Percentiles rank a stretch among this genome's conserved stretches.
Conservation (phyloP, 2,113 vertebrate species). For the Phoxinus phoxinus region DNA sequence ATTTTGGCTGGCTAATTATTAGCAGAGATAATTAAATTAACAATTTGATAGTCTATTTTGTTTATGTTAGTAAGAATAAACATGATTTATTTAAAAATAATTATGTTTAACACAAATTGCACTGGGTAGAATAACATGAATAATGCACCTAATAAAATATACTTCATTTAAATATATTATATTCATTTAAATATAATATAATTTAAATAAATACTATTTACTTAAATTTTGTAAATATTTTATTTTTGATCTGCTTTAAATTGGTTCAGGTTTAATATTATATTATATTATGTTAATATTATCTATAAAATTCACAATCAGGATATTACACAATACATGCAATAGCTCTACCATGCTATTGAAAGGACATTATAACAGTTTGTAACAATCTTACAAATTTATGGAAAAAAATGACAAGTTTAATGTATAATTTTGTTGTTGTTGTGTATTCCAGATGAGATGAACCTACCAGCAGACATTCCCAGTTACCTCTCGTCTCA, state of each 20-base stretch:
- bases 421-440: slow-evolving; percentile 28
- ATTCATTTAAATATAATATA: background rate
- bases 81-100: background rate
- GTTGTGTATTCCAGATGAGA: slow-evolving; percentile 84
- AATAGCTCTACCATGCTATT: background rate
- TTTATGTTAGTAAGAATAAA: too few relatives aligned
- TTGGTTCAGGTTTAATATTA: background rate
- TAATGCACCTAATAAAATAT: background rate
- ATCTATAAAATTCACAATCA: background rate
- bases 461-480: slow-evolving; percentile 95
- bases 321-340: background rate
- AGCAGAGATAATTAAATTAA: too few relatives aligned
- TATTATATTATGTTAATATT: too few relatives aligned
- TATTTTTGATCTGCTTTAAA: background rate
- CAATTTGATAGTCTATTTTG: too few relatives aligned
- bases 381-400: background rate
- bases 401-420: too few relatives aligned
- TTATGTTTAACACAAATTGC: background rate
- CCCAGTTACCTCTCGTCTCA: slow-evolving; percentile 97
- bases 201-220: background rate
- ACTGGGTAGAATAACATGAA: background rate
- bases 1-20: background rate
- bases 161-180: background rate
- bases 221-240: background rate
- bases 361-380: background rate